Evolutionary conservation across 2,888 invertebrate genomes (phyloP), one percentile per base, ranked within the genome.

Genomic region (Aspidiotus rigidus): DNA sequence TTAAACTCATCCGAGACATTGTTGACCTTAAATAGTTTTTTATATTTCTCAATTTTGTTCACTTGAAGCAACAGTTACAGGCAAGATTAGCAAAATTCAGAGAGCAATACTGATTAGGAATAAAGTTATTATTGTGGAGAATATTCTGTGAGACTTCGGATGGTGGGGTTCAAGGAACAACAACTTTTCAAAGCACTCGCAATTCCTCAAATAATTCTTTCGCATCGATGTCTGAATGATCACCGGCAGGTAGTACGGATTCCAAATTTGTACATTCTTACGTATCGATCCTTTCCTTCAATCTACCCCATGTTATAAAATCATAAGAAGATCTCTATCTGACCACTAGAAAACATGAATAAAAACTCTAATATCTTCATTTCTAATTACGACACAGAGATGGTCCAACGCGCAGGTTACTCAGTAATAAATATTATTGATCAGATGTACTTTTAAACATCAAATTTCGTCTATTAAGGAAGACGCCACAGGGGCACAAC

Each of bases 141-240:
- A 56, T 56, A 56, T 56, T 13, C 15, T 56, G 7, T 56, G 15
- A 15, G 7, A 56, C 8, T 8, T 56, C 15, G 9, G 15, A 10
- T n/a, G 56, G 56, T 56, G 56, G 9, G 7, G 8, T 56, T 56
- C 16, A 10, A 56, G 56, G 56, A n/a, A 15, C 56, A 56, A 56
- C 15, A 56, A 56, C 56, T 56, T 56, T 56, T 56, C 56, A n/a
- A 56, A 56, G 56, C 15, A 56, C 56, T 15, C 7, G 7, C 11
- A 56, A 56, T 56, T 56, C 8, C 15, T 56, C 56, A 56, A 56
- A 56, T n/a, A n/a, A n/a, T n/a, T n/a, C n/a, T n/a, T n/a, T n/a
- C n/a, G n/a, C n/a, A n/a, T n/a, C n/a, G n/a, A 13, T 54, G 40
- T 64, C 64, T 64, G 42, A 42, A 16, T 63, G n/a, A 53, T 63